Percentiles rank a stretch among this genome's conserved stretches.
phyloP scores from a whole-genome alignment of 2,888 invertebrate genomes.

The Spisula subtruncata region DNA sequence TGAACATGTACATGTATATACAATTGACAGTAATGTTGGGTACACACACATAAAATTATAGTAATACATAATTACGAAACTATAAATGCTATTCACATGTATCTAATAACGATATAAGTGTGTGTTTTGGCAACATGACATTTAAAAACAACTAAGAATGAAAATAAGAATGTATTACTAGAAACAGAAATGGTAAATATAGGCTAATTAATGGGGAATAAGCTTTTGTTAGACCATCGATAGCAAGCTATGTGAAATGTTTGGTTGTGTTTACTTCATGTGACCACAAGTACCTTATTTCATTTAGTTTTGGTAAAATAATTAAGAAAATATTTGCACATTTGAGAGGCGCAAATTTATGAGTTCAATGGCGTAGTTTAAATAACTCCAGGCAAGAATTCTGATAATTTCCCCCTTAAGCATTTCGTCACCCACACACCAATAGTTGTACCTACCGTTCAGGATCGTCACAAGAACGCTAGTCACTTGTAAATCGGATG shows the following conservation, averaged over 20 bases:
- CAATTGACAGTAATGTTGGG: no score
- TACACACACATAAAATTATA: no score
- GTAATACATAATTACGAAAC: no score
- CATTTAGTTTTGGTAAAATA: no score
- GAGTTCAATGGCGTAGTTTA: no score
- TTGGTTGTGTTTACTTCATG: neutral
- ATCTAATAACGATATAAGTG: neutral
- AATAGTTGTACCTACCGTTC: conserved; percentile 69
- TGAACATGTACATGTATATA: no score
- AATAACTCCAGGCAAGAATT: no score
- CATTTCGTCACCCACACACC: no score
- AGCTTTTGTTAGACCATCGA: neutral
- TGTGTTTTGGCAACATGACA: neutral
- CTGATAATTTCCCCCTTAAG: no score
- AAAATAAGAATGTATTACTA: neutral
- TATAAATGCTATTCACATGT: neutral
- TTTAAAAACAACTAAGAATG: neutral
- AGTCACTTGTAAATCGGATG: conserved; percentile 75
- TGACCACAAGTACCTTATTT: no score
- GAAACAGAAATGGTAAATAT: neutral
- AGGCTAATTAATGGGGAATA: neutral
- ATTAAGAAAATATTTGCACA: no score
- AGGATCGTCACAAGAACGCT: conserved; percentile 76
- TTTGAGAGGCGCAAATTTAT: no score
- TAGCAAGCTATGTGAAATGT: neutral